Evolutionary conservation across 1,140 invertebrate species (phyloP), one percentile per base, ranked within the genome.

Genomic region (Sitobion miscanthi): DNA sequence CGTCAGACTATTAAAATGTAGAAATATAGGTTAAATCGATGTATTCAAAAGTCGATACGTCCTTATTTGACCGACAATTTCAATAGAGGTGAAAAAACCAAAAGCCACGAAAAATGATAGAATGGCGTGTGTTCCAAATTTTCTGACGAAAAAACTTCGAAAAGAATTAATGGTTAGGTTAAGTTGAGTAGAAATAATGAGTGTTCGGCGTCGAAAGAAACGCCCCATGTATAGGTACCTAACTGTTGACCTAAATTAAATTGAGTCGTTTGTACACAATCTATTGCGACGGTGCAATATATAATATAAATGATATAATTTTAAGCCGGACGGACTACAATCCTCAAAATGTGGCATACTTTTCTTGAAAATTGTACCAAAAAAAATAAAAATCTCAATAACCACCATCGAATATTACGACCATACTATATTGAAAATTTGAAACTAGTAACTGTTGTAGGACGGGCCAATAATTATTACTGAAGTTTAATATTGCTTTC

Each of bases 211-310:
- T 77, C n/a, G 23, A 77, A 77, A n/a, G 30, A 77, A 69, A 77
- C 62, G 62, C 30, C 62, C 14, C 14, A 30, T 77, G 20, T 69
- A 54, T 54, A 49, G 47, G 47, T 49, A 69, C 14, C 30, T 77
- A 77, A 30, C n/a, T 77, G n/a, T 77, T 77, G 62, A 77, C 62
- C 62, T 77, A 77, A n/a, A 69, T 69, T 69, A 69, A 69, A 77
- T 77, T 77, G 62, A 77, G 62, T 77, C 62, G 30, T n/a, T 77
- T 77, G 11, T 77, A n/a, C n/a, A n/a, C 30, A 35, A 35, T 77
- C 62, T 77, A 35, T 35, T 17, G 14, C n/a, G 20, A 77, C 62
- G 30, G 14, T 30, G 25, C 47, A 49, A 49, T 49, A 49, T 8
- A 0, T 4, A 52, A 52, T 52, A 52, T 52, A 52, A 77, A 4